phyloP scores from a whole-genome alignment of 2,797 vertebrate genomes.

The Sebastiscus albofasciatus region DNA sequence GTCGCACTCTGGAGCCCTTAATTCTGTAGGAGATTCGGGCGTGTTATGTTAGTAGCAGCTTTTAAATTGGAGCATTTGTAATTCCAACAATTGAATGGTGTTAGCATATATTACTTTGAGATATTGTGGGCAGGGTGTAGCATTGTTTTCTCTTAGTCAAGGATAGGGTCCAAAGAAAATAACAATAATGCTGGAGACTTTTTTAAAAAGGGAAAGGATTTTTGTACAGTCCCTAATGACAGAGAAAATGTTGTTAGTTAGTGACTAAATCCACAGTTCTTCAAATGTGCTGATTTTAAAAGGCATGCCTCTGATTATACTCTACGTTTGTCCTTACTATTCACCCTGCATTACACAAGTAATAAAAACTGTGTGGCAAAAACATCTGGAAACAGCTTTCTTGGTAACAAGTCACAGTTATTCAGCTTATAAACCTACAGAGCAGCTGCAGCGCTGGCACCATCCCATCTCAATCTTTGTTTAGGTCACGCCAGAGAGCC shows the following conservation, averaged over 20 bases:
- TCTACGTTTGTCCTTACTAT: not conserved
- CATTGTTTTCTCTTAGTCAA: not conserved
- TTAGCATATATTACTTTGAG: not conserved
- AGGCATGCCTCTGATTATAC: not conserved
- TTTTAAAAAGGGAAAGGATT: not conserved
- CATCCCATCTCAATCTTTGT: slow-evolving; percentile 8
- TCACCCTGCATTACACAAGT: not conserved
- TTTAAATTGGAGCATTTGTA: not conserved
- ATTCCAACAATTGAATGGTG: not conserved
- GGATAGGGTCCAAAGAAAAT: not conserved
- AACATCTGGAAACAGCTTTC: slow-evolving; percentile 35
- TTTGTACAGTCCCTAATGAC: not conserved
- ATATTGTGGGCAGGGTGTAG: not conserved
- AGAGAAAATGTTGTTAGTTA: not conserved
- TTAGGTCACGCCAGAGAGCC: not conserved
- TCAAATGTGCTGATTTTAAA: slow-evolving; percentile 2
- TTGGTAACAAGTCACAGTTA: slow-evolving; percentile 2
- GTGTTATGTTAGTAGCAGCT: not conserved
- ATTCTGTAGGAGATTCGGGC: not conserved
- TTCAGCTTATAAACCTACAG: slow-evolving; percentile 13
- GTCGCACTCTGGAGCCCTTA: too few species aligned
- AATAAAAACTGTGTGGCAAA: slow-evolving; percentile 11
- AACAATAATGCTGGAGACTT: not conserved
- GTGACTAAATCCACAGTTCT: not conserved
- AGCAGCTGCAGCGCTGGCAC: slow-evolving; percentile 30